Conservation (phyloP, 2,113 vertebrate species). For the Crotalus horridus region DNA sequence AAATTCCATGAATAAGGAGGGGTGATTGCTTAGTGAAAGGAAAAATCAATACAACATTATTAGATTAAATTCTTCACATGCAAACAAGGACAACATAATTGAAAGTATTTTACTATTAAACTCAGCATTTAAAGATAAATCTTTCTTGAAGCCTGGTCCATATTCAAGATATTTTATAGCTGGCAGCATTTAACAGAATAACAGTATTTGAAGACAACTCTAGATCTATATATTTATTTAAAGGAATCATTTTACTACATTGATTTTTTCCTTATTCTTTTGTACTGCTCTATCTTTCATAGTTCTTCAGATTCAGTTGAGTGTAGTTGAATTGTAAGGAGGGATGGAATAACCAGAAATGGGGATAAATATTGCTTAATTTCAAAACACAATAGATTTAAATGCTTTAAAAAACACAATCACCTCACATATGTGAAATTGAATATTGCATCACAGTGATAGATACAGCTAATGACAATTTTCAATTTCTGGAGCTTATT, state of each 20-base stretch:
- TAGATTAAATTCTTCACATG: neutral
- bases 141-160: neutral
- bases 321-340: neutral
- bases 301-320: neutral
- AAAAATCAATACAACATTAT: too few relatives aligned
- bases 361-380: neutral
- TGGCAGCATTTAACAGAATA: neutral
- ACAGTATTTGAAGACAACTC: neutral
- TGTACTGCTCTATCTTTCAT: neutral
- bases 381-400: neutral
- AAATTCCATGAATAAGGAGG: neutral
- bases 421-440: neutral
- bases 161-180: neutral
- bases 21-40: neutral
- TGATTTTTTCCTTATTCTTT: neutral
- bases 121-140: neutral
- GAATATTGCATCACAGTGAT: neutral
- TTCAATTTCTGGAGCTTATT: neutral
- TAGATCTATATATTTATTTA: neutral
- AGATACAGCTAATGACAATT: neutral
- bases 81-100: neutral
- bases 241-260: neutral
- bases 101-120: neutral
- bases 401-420: neutral
- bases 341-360: neutral